A percentile compares a stretch with the other conserved stretches of the same genome.
Evolutionary conservation across 2,888 invertebrate species (phyloP).

Genomic region (Tenthredo distinguenda): DNA sequence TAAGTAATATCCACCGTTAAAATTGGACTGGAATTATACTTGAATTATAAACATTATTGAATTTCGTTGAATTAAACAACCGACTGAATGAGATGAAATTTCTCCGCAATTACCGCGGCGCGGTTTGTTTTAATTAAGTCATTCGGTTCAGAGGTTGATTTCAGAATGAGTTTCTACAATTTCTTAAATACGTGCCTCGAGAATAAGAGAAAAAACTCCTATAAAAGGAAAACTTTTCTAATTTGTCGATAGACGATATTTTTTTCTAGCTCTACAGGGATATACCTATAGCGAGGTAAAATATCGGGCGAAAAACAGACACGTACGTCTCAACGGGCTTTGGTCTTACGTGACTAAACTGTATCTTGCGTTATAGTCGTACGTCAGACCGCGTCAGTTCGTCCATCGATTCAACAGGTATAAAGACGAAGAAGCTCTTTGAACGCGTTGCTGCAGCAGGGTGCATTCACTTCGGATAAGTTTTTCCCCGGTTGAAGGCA

Average conservation of each 20-base stretch:
- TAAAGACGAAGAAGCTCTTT: conserved; percentile 8
- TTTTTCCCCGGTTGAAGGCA: conserved; percentile 35
- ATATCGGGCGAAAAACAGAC: conserved; percentile 2
- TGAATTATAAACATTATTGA: conserved; percentile 8
- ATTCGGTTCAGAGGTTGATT: neutral
- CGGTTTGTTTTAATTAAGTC: conserved; percentile 25
- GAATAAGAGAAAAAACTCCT: neutral
- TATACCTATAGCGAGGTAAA: neutral
- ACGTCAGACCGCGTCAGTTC: neutral
- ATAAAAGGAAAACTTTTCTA: neutral
- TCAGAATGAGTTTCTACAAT: neutral
- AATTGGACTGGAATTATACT: neutral
- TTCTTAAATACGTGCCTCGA: neutral
- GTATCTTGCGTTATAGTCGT: neutral
- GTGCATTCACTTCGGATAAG: conserved; percentile 40
- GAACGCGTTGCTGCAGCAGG: conserved; percentile 18
- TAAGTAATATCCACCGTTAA: neutral
- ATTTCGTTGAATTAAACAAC: neutral
- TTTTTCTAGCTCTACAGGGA: neutral
- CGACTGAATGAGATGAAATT: conserved; percentile 6
- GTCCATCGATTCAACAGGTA: conserved; percentile 46
- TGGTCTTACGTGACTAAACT: conserved; percentile 46
- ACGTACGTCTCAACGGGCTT: conserved; percentile 21
- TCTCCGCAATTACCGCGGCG: conserved; percentile 38
- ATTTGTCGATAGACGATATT: neutral